Percentiles rank a stretch among this genome's conserved stretches.
phyloP scores from a whole-genome alignment of 2,888 invertebrate genomes.

The Amaurobius ferox region DNA sequence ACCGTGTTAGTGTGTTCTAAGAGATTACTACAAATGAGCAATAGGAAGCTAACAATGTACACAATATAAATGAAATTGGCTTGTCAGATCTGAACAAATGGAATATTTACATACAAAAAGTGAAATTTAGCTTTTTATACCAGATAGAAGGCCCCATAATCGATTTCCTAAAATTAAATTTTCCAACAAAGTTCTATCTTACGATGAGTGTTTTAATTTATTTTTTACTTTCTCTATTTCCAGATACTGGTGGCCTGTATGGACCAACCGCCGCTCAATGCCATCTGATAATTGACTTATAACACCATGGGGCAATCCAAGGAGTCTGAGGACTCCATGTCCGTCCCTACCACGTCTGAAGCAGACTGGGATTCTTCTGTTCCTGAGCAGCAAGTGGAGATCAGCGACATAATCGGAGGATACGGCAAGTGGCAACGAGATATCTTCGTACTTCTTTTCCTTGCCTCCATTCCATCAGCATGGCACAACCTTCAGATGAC shows the following conservation, averaged over 20 bases:
- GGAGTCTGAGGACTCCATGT: not conserved
- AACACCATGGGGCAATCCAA: not conserved
- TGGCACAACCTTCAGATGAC: constrained; percentile 88
- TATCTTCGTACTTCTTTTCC: constrained; percentile 57
- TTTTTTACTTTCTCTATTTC: no score
- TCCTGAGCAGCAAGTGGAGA: constrained; percentile 7
- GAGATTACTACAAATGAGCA: no score
- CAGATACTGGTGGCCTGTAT: not conserved
- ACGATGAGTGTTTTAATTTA: no score
- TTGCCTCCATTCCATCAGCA: constrained; percentile 83
- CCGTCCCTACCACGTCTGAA: not conserved
- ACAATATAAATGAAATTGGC: no score
- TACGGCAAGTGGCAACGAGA: constrained; percentile 63
- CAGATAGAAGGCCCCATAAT: no score
- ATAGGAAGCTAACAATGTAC: no score
- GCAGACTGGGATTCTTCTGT: not conserved
- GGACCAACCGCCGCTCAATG: not conserved
- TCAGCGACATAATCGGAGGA: constrained; percentile 63
- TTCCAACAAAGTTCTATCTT: no score
- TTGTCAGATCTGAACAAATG: no score
- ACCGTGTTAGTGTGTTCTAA: no score
- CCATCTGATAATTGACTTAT: not conserved
- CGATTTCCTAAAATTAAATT: no score
- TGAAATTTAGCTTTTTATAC: no score
- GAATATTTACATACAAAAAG: no score